A percentile compares a stretch with the other conserved stretches of the same genome.
phyloP scores from a whole-genome alignment of 2,113 vertebrate genomes.

The Corythornis vintsioides region DNA sequence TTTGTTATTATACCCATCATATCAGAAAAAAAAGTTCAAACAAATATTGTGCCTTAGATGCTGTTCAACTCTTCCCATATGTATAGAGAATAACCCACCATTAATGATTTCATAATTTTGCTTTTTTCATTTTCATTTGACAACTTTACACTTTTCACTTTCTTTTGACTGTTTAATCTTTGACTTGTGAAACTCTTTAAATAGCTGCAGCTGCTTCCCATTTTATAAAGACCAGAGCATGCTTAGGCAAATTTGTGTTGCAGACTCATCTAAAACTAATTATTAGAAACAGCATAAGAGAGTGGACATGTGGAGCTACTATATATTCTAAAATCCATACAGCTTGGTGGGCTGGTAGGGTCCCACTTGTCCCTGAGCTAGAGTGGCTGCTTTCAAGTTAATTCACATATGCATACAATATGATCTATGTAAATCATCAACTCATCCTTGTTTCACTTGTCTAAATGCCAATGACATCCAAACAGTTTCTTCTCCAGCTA shows the following conservation, averaged over 20 bases:
- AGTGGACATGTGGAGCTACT: not conserved
- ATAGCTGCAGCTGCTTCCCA: not conserved
- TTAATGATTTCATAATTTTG: not conserved
- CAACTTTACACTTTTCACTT: not conserved
- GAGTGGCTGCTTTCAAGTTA: not conserved
- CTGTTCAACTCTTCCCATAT: not conserved
- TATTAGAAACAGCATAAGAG: not conserved
- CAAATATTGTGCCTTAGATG: not conserved
- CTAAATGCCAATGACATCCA: not conserved
- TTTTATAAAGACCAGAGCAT: not conserved
- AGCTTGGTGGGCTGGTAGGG: not conserved
- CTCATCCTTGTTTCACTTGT: not conserved
- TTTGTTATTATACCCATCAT: not conserved
- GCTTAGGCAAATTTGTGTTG: not conserved
- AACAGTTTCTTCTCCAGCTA: not conserved
- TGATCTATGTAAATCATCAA: not conserved
- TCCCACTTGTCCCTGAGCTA: not conserved
- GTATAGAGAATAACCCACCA: not conserved
- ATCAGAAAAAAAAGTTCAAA: slow-evolving; percentile 31
- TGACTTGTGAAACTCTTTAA: not conserved
- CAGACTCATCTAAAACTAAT: not conserved
- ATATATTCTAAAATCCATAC: not conserved
- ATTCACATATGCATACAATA: not conserved
- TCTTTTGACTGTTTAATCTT: not conserved
- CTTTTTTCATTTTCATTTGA: not conserved